These are phyloP conservation scores for Acrocera orbiculus DNA, from an alignment of 2,888 invertebrate species.

Conservation along the genomic window DNA sequence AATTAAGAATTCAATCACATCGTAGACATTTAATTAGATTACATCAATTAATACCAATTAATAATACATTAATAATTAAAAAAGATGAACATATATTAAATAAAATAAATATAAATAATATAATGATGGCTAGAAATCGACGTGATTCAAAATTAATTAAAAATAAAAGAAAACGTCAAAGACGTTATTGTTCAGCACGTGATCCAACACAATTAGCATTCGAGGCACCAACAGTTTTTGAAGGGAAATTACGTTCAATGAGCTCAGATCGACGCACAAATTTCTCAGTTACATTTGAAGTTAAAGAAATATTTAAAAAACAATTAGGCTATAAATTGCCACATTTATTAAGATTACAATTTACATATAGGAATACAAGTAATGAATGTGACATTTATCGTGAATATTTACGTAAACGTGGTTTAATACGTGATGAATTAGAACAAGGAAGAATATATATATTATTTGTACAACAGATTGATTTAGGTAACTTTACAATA, in stretches of 20 bases:
- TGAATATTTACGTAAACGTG: constrained; percentile 24
- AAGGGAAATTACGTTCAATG: constrained; percentile 46
- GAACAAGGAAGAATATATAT: constrained; percentile 28
- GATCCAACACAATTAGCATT: constrained; percentile 47
- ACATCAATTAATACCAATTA: background rate
- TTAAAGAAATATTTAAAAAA: constrained; percentile 43
- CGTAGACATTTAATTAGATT: constrained; percentile 7
- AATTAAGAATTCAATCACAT: constrained; percentile 7
- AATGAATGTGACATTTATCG: constrained; percentile 31
- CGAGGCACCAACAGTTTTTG: constrained; percentile 46
- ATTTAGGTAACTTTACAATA: constrained; percentile 29
- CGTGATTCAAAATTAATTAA: constrained; percentile 10
- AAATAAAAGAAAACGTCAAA: constrained; percentile 17
- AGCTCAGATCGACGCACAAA: constrained; percentile 38
- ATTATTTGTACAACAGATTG: constrained; percentile 30
- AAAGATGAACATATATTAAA: background rate
- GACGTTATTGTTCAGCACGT: constrained; percentile 39
- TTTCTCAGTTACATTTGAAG: constrained; percentile 49
- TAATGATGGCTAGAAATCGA: constrained; percentile 8
- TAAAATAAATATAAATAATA: constrained; percentile 9
- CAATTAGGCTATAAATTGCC: constrained; percentile 30
- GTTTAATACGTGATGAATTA: constrained; percentile 22
- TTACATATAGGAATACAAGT: constrained; percentile 25
- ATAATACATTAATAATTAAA: constrained; percentile 3
- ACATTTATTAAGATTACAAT: constrained; percentile 25